Percentiles rank a stretch among this genome's conserved stretches.
These are phyloP conservation scores for Sardinella longiceps DNA, from an alignment of 2,797 vertebrate genomes.

Conservation along the genomic window DNA sequence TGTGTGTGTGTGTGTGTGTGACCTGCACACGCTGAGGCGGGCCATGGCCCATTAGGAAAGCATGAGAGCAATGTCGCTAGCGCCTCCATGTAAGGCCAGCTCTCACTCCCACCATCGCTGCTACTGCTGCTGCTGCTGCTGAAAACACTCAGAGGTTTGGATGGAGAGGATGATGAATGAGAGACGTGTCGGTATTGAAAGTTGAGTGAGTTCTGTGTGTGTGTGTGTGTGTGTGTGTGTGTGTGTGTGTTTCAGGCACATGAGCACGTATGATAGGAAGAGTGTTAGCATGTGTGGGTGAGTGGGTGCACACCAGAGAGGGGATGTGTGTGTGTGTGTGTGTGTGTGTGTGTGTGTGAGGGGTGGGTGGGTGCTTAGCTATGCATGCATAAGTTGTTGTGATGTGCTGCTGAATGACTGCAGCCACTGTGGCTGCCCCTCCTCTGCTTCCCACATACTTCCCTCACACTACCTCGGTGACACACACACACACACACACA, in stretches of 20 bases:
- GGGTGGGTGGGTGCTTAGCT: not conserved
- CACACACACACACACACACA: not conserved
- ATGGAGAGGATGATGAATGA: conserved; percentile 11
- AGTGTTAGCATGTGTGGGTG: not conserved
- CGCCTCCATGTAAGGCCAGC: not conserved
- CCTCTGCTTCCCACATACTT: not conserved
- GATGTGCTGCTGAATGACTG: not conserved
- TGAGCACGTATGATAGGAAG: not conserved
- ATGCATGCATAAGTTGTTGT: conserved; percentile 16
- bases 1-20: not conserved
- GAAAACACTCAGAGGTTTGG: not conserved
- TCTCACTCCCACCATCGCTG: too few relatives aligned
- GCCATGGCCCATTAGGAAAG: not conserved
- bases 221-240: conserved; percentile 17
- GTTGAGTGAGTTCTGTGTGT: conserved; percentile 12
- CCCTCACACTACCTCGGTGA: not conserved
- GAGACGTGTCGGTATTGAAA: not conserved
- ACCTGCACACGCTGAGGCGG: not conserved
- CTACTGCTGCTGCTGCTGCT: not conserved
- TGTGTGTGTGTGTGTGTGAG: not conserved
- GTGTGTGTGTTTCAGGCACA: not conserved
- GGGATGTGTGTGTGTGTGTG: not conserved
- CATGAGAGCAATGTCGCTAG: not conserved
- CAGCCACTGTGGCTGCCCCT: not conserved
- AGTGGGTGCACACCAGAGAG: not conserved